Conservation (phyloP, 2,797 vertebrate species). For the Rachycentron canadum region DNA sequence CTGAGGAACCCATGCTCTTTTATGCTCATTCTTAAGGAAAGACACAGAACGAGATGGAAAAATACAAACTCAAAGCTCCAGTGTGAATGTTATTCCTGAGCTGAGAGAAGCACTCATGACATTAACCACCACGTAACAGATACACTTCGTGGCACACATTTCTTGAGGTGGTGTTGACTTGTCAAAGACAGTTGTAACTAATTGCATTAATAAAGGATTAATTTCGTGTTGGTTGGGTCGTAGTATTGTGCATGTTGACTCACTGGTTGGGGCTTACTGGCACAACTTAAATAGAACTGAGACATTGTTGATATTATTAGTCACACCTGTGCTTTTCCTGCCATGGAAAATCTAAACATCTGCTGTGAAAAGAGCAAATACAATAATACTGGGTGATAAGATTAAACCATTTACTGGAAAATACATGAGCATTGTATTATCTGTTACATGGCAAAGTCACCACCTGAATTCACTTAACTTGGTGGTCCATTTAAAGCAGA, state of each 20-base stretch:
- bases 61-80: not conserved
- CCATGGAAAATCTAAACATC: not conserved
- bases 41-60: not conserved
- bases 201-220: slow-evolving; percentile 5
- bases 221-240: slow-evolving; percentile 8
- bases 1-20: not conserved
- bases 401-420: not conserved
- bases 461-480: not conserved
- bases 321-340: slow-evolving; percentile 18
- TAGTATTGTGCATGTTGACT: slow-evolving; percentile 19
- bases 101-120: not conserved
- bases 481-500: not conserved
- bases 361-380: not conserved
- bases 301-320: slow-evolving; percentile 20
- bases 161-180: not conserved
- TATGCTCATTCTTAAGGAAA: not conserved
- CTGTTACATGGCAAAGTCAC: not conserved
- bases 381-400: slow-evolving; percentile 6
- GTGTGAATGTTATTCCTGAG: not conserved
- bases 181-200: slow-evolving; percentile 12
- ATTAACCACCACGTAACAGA: not conserved
- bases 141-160: slow-evolving; percentile 1
- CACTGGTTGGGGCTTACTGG: slow-evolving; percentile 1
- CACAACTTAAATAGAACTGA: slow-evolving; percentile 3
- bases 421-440: not conserved